Conservation (phyloP, 92 coral and sea anemone genomes). For the Virgularia gustaviana region DNA sequence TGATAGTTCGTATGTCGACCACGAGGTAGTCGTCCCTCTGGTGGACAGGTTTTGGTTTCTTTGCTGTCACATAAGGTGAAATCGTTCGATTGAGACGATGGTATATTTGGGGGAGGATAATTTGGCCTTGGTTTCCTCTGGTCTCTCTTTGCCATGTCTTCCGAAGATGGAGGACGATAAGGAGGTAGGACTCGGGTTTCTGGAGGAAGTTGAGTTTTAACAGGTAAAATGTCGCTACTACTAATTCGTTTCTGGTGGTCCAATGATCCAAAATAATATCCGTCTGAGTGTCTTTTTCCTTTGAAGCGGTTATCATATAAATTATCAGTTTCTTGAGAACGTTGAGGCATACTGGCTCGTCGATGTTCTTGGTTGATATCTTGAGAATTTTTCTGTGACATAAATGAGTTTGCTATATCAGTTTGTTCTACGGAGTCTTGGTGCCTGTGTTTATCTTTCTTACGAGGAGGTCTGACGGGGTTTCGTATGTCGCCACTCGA, state of each 20-base stretch:
- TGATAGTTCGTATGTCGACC: constrained; percentile 7
- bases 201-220: neutral
- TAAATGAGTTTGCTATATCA: too few species aligned
- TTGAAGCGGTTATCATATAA: too few species aligned
- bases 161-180: constrained; percentile 17
- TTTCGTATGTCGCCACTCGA: neutral
- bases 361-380: too few species aligned
- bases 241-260: constrained; percentile 1
- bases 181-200: constrained; percentile 23
- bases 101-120: constrained; percentile 4
- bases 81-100: neutral
- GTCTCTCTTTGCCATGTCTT: neutral
- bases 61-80: neutral
- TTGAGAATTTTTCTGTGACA: too few species aligned
- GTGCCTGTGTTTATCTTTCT: constrained; percentile 37
- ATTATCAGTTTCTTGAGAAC: too few species aligned
- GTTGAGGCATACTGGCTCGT: too few species aligned
- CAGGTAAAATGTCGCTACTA: neutral
- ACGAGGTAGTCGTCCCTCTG: too few species aligned
- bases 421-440: too few species aligned
- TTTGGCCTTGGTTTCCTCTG: neutral
- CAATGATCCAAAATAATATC: too few species aligned
- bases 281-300: too few species aligned
- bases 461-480: constrained; percentile 31
- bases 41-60: too few species aligned